A percentile compares a stretch with the other conserved stretches of the same genome.
Conservation (phyloP, 2,888 invertebrate genomes). For the Galerucella pusilla region DNA sequence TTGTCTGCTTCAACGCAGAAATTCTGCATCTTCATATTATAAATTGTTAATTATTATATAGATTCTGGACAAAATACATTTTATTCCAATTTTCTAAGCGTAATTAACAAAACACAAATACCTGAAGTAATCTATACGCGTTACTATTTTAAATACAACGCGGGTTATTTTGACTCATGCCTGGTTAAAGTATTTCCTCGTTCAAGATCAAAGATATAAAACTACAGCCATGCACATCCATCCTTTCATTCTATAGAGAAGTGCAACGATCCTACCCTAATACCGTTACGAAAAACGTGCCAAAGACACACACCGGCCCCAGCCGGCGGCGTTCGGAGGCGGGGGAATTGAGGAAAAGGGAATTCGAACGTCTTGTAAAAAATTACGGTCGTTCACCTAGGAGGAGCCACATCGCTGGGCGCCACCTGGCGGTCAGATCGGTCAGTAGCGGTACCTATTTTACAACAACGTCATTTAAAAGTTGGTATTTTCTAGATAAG, state of each 20-base stretch:
- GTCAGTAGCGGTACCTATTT: slow-evolving; percentile 17
- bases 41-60: too few species aligned
- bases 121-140: too few species aligned
- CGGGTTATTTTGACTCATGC: neutral
- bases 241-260: slow-evolving; percentile 44
- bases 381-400: slow-evolving; percentile 53
- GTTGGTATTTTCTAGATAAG: too few species aligned
- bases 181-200: slow-evolving; percentile 38
- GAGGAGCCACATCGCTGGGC: slow-evolving; percentile 37
- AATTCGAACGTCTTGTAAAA: slow-evolving; percentile 37
- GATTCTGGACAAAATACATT: too few species aligned
- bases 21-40: too few species aligned
- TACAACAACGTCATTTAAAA: neutral
- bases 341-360: slow-evolving; percentile 19
- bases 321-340: slow-evolving; percentile 28
- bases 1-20: too few species aligned
- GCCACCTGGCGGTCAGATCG: slow-evolving; percentile 41
- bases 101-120: too few species aligned
- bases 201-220: slow-evolving; percentile 44
- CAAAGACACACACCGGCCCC: slow-evolving; percentile 30
- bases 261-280: slow-evolving; percentile 51
- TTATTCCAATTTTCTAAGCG: too few species aligned
- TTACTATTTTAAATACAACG: too few species aligned
- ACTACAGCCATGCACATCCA: slow-evolving; percentile 24
- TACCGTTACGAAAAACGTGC: slow-evolving; percentile 50